Percentiles rank a stretch among this genome's conserved stretches.
Conservation (phyloP, 2,888 invertebrate species). For the Epiblema foenella region DNA sequence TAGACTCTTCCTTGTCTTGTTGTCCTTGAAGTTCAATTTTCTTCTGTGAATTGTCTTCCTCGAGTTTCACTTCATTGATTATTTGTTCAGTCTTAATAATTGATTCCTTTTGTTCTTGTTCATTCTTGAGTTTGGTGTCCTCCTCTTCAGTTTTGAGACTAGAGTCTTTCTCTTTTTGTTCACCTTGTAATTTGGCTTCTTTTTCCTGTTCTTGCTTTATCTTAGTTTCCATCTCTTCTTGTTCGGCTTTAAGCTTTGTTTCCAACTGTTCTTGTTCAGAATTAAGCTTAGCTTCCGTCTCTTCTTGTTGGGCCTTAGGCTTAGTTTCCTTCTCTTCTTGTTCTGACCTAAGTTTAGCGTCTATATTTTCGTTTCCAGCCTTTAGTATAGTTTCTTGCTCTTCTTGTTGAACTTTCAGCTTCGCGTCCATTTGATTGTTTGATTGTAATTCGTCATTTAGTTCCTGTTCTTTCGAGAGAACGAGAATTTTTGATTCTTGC, state of each 20-base stretch:
- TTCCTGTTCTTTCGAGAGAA: too few relatives aligned
- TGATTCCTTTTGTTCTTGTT: slow-evolving; percentile 23
- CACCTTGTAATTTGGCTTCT: neutral
- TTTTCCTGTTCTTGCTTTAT: neutral
- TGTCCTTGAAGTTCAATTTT: slow-evolving; percentile 4
- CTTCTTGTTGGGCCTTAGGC: neutral
- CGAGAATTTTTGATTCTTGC: too few relatives aligned
- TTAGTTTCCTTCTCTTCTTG: neutral
- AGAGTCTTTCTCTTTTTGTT: slow-evolving; percentile 45
- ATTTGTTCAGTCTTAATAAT: slow-evolving; percentile 47
- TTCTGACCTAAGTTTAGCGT: too few relatives aligned
- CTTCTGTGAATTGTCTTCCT: slow-evolving; percentile 6
- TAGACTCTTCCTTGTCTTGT: slow-evolving; percentile 8
- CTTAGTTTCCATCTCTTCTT: neutral
- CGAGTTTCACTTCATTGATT: slow-evolving; percentile 15
- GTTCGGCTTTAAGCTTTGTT: too few relatives aligned
- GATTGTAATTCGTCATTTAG: neutral
- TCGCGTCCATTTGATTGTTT: too few relatives aligned
- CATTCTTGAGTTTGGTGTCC: neutral
- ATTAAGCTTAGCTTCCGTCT: neutral
- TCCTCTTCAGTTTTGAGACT: slow-evolving; percentile 36
- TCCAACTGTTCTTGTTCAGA: too few relatives aligned
- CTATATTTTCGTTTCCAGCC: too few relatives aligned
- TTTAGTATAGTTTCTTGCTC: too few relatives aligned
- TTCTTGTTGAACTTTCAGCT: too few relatives aligned